Evolutionary conservation across 2,888 invertebrate genomes (phyloP).

Genomic region (Drosophila barbarae): DNA sequence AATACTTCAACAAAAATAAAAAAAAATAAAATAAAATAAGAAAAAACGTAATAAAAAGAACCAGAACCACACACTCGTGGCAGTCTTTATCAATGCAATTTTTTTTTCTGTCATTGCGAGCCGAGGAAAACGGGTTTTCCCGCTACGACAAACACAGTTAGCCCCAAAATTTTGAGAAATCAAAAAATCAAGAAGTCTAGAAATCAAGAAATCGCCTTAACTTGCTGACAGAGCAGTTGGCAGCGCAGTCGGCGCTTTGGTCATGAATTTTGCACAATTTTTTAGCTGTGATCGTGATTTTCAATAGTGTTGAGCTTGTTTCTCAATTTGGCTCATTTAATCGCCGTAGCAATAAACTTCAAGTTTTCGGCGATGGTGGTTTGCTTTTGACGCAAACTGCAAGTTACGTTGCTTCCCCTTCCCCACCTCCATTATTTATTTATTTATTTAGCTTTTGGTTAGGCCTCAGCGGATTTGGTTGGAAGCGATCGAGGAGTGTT

Average conservation of each 20-base stretch:
- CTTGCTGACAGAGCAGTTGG: conserved; percentile 9
- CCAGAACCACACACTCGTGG: conserved; percentile 45
- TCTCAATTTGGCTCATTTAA: conserved; percentile 49
- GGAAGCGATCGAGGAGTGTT: conserved; percentile 11
- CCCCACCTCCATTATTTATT: neutral
- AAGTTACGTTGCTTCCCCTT: conserved; percentile 8
- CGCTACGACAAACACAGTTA: conserved; percentile 30
- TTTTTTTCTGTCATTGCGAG: conserved; percentile 66
- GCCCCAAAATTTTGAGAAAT: conserved; percentile 27
- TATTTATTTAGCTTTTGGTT: neutral
- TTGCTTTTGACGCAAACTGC: conserved; percentile 24
- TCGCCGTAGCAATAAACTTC: conserved; percentile 70
- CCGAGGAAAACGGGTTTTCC: conserved; percentile 18
- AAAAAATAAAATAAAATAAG: neutral
- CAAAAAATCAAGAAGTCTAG: conserved; percentile 7
- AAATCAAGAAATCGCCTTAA: conserved; percentile 8
- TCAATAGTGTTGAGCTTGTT: conserved; percentile 46
- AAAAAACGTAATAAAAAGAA: conserved; percentile 12
- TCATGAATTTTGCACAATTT: conserved; percentile 61
- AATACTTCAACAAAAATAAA: conserved; percentile 15
- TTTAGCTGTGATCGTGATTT: conserved; percentile 64
- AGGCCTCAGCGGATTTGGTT: conserved; percentile 22
- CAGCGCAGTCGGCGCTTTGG: conserved; percentile 48
- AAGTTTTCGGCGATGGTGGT: conserved; percentile 57
- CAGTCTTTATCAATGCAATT: conserved; percentile 64